These are phyloP conservation scores for Glyptemys insculpta DNA, from an alignment of 2,797 vertebrate species.

Conservation along the genomic window DNA sequence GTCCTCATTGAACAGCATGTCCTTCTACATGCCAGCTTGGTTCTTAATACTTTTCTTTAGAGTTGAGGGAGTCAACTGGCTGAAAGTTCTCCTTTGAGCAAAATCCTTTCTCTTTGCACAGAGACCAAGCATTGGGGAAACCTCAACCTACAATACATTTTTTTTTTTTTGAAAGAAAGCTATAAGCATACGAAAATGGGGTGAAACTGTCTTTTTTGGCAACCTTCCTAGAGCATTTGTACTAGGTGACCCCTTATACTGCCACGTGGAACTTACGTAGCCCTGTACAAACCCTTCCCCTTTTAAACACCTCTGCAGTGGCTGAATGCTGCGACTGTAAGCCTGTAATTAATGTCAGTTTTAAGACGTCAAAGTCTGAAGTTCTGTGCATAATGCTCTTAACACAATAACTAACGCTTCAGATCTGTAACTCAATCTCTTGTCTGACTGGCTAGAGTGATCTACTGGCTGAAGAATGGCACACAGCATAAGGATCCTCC, in stretches of 20 bases:
- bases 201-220: neutral
- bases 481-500: neutral
- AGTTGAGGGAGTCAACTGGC: neutral
- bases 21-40: neutral
- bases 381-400: neutral
- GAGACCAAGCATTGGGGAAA: neutral
- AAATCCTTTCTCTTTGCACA: accelerated
- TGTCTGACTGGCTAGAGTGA: neutral
- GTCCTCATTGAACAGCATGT: neutral
- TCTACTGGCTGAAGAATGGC: neutral
- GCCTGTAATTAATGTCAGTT: neutral
- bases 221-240: neutral
- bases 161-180: neutral
- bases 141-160: neutral
- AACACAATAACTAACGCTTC: neutral
- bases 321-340: neutral
- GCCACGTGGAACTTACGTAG: neutral
- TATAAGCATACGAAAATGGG: neutral
- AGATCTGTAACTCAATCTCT: neutral
- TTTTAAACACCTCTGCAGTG: no score
- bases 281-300: neutral
- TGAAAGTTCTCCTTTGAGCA: neutral
- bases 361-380: neutral
- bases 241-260: neutral
- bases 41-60: neutral